Base-by-base conservation (phyloP, 2,113 vertebrate species). In the Hyla sarda region DNA sequence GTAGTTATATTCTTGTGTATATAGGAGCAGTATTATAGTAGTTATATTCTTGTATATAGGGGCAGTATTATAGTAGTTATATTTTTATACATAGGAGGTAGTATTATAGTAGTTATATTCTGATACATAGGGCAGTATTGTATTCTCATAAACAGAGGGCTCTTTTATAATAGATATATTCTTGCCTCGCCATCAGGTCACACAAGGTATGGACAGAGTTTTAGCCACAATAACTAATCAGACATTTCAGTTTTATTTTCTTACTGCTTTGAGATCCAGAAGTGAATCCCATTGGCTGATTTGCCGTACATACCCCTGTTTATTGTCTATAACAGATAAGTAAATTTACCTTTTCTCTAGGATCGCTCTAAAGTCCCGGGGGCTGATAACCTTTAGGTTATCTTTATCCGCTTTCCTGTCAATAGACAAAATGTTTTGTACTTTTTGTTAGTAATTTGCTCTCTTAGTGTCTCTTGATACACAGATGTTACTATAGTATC, bases 391-490 rank as follows among this genome's bases (percentile, higher is more conserved):
- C n/a, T 85, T 78, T 23, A 67, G 17, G 9, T 85, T 32, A 8
- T 85, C 79, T 14, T 47, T 47, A 79, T 85, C 84, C 2, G 84
- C 75, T 10, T n/a, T 58, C 48, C 84, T 85, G 56, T 32, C 7
- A 71, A 21, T 32, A 50, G n/a, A 75, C 12, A 77, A 52, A 10
- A 56, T 10, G n/a, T 19, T 13, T 69, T 14, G 16, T 65, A 41
- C 41, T 41, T 41, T 41, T 30, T 69, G 65, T 69, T 34, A 69
- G 5, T 69, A 6, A 7, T 69, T n/a, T 69, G 62, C 65, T 34
- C 30, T 1, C 34, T 69, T 34, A 16, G 16, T 2, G 25, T 16
- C 21, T 5, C 9, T 58, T n/a, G 1, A 23, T 54, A 54, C 17
- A 54, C 16, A 1, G 6, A 23, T 5, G 5, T 1, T 1, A 7